Conservation (phyloP, 2,888 invertebrate genomes). For the Conus canariensis region DNA sequence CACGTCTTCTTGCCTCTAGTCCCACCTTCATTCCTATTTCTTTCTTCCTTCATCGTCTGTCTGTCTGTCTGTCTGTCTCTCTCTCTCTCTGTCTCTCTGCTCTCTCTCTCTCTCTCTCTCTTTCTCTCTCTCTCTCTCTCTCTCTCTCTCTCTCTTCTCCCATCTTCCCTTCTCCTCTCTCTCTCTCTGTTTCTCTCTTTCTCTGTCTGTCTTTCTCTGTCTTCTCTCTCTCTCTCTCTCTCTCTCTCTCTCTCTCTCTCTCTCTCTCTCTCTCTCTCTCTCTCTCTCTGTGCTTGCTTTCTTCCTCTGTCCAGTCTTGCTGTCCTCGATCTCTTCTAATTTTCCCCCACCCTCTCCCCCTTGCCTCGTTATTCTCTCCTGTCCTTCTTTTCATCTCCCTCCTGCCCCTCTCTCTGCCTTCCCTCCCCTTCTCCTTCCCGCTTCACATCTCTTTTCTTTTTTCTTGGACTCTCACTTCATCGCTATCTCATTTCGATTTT, state of each 20-base stretch:
- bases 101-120: neutral
- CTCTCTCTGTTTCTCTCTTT: no score
- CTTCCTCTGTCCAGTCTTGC: neutral
- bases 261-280: neutral
- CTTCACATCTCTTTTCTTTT: neutral
- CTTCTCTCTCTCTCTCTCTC: no score
- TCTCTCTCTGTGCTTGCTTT: neutral
- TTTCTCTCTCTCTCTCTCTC: neutral
- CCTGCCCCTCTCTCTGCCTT: no score
- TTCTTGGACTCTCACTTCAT: neutral
- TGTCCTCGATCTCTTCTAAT: neutral
- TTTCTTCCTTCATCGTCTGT: neutral
- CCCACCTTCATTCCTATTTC: no score
- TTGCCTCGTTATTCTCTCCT: neutral
- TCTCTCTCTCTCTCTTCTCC: neutral
- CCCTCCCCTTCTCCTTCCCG: no score
- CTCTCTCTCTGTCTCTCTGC: neutral
- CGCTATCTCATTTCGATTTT: no score
- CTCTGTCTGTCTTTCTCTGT: no score
- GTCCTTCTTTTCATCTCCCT: neutral
- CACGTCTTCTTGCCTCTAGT: no score
- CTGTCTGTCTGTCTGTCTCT: neutral
- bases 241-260: no score
- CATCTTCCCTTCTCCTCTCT: no score
- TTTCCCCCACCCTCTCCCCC: neutral